These are phyloP conservation scores for Yponomeuta plumbellus DNA, from an alignment of 2,888 invertebrate species.

Conservation along the genomic window DNA sequence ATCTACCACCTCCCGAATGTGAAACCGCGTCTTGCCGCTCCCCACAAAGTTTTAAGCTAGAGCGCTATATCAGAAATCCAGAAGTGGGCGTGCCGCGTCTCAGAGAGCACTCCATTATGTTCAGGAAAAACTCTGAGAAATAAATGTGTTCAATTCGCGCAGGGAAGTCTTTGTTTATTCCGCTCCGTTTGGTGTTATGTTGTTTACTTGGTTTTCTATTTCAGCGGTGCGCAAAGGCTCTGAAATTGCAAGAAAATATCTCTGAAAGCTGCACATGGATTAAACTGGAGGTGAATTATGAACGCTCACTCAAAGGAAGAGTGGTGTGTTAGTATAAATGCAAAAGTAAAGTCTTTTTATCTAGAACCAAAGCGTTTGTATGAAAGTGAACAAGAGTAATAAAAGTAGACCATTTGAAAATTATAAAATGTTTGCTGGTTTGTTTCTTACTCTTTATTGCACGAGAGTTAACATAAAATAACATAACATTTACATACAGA, in stretches of 20 bases:
- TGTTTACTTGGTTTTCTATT: not conserved
- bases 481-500: too few relatives aligned
- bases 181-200: not conserved
- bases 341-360: too few relatives aligned
- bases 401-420: too few relatives aligned
- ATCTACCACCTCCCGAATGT: too few relatives aligned
- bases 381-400: too few relatives aligned
- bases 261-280: not conserved
- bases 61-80: not conserved
- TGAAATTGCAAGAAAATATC: not conserved
- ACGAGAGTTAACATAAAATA: too few relatives aligned
- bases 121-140: not conserved
- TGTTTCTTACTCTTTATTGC: too few relatives aligned
- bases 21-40: too few relatives aligned
- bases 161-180: not conserved
- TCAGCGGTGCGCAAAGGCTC: not conserved
- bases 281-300: not conserved
- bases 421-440: too few relatives aligned
- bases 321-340: too few relatives aligned
- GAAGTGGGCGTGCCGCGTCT: not conserved
- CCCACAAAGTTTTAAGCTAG: not conserved
- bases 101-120: conserved; percentile 2
- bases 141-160: conserved; percentile 8
- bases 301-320: too few relatives aligned
- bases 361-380: too few relatives aligned